Base-by-base conservation (phyloP, 2,113 vertebrate species). In the Takifugu flavidus region DNA sequence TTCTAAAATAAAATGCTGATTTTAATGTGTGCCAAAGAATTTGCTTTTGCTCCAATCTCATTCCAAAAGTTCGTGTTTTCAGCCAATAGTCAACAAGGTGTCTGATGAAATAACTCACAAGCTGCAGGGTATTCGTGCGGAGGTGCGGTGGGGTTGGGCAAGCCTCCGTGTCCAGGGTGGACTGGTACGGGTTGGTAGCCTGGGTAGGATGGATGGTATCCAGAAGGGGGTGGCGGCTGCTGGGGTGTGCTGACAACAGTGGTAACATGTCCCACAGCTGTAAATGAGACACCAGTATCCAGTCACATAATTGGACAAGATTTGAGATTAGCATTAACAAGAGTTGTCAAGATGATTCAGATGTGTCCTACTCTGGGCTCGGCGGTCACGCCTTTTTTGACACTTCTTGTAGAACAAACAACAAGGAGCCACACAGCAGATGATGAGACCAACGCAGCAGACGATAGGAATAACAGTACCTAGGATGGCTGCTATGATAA, bases 121-220 rank as follows among this genome's bases (percentile, higher is more conserved):
- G 83, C 83, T 63, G 93, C 92, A 1, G 91, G 69, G 59, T 95
- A 95, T 25, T 92, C 80, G 0, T 91, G 93, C 1, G 93, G 85
- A 2, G 87, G 93, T 66, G 91, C 92, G 76, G 0, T 86, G 77
- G 50, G 90, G 78, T 20, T 47, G 5, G 65, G n/a, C 6, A 4
- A 49, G 26, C 14, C 76, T 27, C 79, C 79, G 0, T 71, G 82
- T 2, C 87, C 90, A 0, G 89, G 84, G 60, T 90, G 91, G 1
- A 88, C 28, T 0, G 91, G 80, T 63, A 93, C 56, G 1, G 89
- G 77, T 52, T 90, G 91, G 80, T 95, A 95, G 2, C 88, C 90
- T 27, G 93, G 91, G 13, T 92, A 90, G 0, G 49, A 70, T 12
- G 5, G 54, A 8, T 67, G 65, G 26, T 58, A 13, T 11, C 45